These are phyloP conservation scores for Halcyon leucocephala DNA, from an alignment of 2,797 vertebrate genomes.

Conservation along the genomic window DNA sequence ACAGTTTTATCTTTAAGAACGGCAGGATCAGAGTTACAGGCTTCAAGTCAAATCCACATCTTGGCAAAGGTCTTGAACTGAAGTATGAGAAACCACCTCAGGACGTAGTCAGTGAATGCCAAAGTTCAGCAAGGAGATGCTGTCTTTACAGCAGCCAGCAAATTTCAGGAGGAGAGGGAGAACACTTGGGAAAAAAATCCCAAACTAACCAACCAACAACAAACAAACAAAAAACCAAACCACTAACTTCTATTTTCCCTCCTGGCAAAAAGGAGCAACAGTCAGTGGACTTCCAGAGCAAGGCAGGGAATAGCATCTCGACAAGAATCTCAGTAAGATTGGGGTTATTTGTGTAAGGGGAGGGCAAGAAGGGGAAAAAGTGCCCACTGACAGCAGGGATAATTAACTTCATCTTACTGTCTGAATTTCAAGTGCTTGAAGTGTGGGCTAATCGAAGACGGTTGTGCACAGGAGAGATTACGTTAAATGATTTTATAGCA, in stretches of 20 bases:
- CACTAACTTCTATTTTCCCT: background rate
- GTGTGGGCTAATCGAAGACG: background rate
- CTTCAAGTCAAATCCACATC: background rate
- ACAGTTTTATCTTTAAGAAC: background rate
- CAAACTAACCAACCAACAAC: background rate
- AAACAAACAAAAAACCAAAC: background rate
- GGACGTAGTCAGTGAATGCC: background rate
- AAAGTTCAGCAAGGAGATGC: background rate
- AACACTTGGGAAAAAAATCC: background rate
- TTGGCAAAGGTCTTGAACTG: background rate
- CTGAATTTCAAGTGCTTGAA: background rate
- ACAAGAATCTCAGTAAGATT: background rate
- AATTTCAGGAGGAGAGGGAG: background rate
- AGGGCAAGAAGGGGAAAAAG: background rate
- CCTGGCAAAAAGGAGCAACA: background rate
- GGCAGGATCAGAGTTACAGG: background rate
- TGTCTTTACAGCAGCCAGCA: background rate
- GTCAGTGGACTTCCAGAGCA: background rate
- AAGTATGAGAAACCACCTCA: background rate
- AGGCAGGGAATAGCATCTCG: background rate
- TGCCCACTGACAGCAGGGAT: background rate
- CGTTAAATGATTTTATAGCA: background rate
- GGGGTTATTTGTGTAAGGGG: background rate
- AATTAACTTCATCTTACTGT: background rate
- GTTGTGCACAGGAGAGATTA: background rate